Conservation (phyloP, 2,797 vertebrate species). For the Sebastes paucispinis region DNA sequence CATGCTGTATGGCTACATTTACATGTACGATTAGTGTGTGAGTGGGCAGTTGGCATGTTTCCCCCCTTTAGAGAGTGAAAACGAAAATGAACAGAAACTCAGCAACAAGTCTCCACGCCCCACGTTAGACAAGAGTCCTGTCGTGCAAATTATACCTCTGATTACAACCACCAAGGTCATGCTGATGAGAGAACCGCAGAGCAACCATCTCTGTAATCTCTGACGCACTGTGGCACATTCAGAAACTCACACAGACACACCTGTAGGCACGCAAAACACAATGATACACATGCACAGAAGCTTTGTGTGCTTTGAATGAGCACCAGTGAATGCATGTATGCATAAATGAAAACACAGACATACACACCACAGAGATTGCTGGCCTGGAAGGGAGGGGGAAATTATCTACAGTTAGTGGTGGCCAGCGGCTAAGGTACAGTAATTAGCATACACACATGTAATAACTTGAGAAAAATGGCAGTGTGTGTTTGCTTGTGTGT, state of each 20-base stretch:
- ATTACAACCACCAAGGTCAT: constrained; percentile 32
- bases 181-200: constrained; percentile 25
- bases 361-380: background rate
- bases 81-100: constrained; percentile 4
- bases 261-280: background rate
- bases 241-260: background rate
- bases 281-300: background rate
- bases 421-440: background rate
- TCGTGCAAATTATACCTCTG: constrained; percentile 39
- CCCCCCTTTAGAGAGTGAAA: background rate
- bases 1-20: background rate
- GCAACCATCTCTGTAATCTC: constrained; percentile 14
- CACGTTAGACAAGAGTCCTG: constrained; percentile 16
- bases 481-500: background rate
- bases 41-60: constrained; percentile 18
- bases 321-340: background rate
- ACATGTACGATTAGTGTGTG: constrained; percentile 3
- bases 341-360: background rate
- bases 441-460: constrained; percentile 12
- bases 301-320: background rate
- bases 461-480: background rate
- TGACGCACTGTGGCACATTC: constrained; percentile 8
- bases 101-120: background rate
- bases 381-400: background rate
- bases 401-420: constrained; percentile 5